A percentile compares a stretch with the other conserved stretches of the same genome.
These are phyloP conservation scores for Gymnoscopelus microlampas DNA, from an alignment of 2,797 vertebrate species.

Conservation along the genomic window DNA sequence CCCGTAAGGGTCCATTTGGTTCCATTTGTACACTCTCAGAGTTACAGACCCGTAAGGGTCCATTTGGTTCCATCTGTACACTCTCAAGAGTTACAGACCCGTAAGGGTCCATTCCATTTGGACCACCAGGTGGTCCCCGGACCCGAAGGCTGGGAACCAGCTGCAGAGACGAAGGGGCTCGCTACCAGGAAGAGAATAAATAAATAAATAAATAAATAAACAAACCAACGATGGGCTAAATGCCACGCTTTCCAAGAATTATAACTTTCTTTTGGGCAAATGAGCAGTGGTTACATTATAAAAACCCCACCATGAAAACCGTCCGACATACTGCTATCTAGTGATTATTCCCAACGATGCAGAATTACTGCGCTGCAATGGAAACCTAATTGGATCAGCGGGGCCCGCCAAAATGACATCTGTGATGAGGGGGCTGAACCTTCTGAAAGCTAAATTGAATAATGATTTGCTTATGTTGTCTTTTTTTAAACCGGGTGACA, in stretches of 20 bases:
- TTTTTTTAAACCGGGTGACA: constrained; percentile 50
- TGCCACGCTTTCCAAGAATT: constrained; percentile 49
- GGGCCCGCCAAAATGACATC: constrained; percentile 44
- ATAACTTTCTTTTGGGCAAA: constrained; percentile 40
- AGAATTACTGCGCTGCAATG: constrained; percentile 20
- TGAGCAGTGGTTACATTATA: constrained; percentile 27
- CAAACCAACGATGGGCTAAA: constrained; percentile 55
- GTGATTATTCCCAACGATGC: constrained; percentile 32
- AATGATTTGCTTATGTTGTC: constrained; percentile 37
- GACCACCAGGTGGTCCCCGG: too few relatives aligned
- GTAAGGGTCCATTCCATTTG: too few relatives aligned
- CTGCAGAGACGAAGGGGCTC: too few relatives aligned
- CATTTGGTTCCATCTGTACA: too few relatives aligned
- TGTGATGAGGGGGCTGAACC: constrained; percentile 41
- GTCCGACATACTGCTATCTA: constrained; percentile 13
- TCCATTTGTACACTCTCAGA: too few relatives aligned
- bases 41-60: too few relatives aligned
- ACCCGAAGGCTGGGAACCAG: too few relatives aligned
- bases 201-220: constrained; percentile 38
- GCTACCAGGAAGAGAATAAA: not conserved
- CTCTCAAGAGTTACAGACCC: too few relatives aligned
- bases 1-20: too few relatives aligned
- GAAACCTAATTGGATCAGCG: constrained; percentile 44
- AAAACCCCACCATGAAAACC: constrained; percentile 30
- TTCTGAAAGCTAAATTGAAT: constrained; percentile 28